A percentile compares a stretch with the other conserved stretches of the same genome.
These are phyloP conservation scores for Drosophila atroscutellata DNA, from an alignment of 2,888 invertebrate genomes.

Conservation along the genomic window DNA sequence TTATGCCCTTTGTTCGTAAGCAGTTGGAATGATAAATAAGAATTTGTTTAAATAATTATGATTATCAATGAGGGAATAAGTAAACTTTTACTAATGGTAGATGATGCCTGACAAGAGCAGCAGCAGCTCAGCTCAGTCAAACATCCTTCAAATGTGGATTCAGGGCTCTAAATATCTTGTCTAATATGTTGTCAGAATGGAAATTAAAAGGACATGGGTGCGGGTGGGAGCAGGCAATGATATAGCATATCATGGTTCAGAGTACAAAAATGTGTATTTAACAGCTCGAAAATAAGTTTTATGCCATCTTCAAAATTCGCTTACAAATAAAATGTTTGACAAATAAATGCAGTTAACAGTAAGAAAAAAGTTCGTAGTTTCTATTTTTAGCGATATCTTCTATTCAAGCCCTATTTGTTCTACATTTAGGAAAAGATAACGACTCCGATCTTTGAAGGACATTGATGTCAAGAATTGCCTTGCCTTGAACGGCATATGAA, in stretches of 20 bases:
- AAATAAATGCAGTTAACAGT: too few relatives aligned
- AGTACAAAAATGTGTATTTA: too few relatives aligned
- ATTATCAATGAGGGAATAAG: conserved; percentile 43
- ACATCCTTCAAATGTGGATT: not conserved
- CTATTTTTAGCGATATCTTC: not conserved
- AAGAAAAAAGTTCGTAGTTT: not conserved
- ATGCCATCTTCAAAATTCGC: too few relatives aligned
- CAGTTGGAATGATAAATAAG: conserved; percentile 47
- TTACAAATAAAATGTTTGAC: too few relatives aligned
- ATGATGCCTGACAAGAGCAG: not conserved
- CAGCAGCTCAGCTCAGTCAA: not conserved
- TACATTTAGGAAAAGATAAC: too few relatives aligned
- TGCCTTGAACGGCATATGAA: not conserved
- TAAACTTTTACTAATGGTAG: conserved; percentile 6
- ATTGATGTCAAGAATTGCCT: too few relatives aligned
- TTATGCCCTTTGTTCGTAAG: not conserved
- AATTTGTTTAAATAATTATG: conserved; percentile 58
- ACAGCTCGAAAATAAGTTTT: too few relatives aligned
- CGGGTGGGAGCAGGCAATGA: not conserved
- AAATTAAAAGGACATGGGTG: not conserved
- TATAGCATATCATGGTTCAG: not conserved
- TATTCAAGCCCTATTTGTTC: not conserved
- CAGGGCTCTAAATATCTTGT: not conserved
- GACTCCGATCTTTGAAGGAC: too few relatives aligned
- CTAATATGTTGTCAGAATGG: not conserved